Evolutionary conservation across 2,113 vertebrate genomes (phyloP).

Genomic region (Psephotus haematonotus): DNA sequence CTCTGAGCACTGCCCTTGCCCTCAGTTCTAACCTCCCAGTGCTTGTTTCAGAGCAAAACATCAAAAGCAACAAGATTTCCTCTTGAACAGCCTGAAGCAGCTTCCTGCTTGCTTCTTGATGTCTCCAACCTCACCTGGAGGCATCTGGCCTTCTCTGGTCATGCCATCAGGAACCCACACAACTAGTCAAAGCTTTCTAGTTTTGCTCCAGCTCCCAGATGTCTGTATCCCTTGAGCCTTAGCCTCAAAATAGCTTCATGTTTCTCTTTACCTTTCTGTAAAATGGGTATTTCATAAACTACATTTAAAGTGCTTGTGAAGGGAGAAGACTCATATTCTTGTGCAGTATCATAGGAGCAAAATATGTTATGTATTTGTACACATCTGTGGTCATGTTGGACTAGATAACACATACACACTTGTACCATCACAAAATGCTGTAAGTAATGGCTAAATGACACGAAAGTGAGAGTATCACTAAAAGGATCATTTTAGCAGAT

Average conservation of each 20-base stretch:
- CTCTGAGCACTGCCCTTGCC: neutral
- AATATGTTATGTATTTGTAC: accelerated
- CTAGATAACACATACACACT: neutral
- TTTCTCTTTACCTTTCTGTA: neutral
- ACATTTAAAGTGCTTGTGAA: neutral
- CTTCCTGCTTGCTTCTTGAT: accelerated
- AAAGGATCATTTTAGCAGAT: neutral
- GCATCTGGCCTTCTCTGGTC: neutral
- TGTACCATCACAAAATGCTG: neutral
- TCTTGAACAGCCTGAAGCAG: neutral
- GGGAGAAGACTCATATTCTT: neutral
- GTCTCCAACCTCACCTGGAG: neutral
- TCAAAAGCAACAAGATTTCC: neutral
- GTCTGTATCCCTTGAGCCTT: neutral
- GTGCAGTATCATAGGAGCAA: neutral
- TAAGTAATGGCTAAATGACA: neutral
- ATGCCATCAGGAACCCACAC: neutral
- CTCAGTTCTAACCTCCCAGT: neutral
- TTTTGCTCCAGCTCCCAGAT: neutral
- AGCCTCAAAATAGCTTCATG: neutral
- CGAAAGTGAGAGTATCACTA: neutral
- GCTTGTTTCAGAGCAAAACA: neutral
- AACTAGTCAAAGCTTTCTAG: neutral
- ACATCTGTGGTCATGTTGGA: accelerated
- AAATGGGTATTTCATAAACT: neutral